Evolutionary conservation across 2,888 invertebrate genomes (phyloP), one percentile per base, ranked within the genome.

Genomic region (Idaea aversata): DNA sequence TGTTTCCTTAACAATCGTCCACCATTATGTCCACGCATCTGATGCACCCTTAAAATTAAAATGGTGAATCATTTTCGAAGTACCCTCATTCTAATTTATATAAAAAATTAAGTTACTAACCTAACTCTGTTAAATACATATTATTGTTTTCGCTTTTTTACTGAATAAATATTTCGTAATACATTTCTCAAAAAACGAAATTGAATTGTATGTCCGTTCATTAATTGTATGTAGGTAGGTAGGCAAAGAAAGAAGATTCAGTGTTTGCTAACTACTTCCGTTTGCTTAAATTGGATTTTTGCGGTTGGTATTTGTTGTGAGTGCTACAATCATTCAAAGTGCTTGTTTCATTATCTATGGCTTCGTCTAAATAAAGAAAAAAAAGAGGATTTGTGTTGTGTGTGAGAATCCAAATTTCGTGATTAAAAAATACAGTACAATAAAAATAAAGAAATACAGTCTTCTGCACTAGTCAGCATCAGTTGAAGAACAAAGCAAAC

Each of bases 1-100:
- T 67, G 70, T 70, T 64, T 65, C 71, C 68, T 67, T 75, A 76
- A 77, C 72, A 75, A 74, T 75, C 78, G 81, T 84, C 88, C 88
- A 90, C 91, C 90, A 87, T 88, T 73, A 82, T 85, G 79, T 83
- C 76, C 89, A 90, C 88, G 86, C 88, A 85, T 81, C 72, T 81
- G 70, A 75, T 62, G 72, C 66, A 65, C 68, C 57, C 59, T 15
- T 15, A n/a, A 57, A 36, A 61, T 57, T 16, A 47, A 47, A 47
- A 47, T 47, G 47, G 47, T 7, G 47, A 7, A 47, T 47, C 10
- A 47, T 64, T 74, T 59, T 70, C 13, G 5, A 69, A 69, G 73
- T 87, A 88, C 87, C 87, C 81, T 71, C 87, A 72, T 62, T 58
- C 36, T 66, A 34, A 47, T 63, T 7, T 13, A 47, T 7, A 36